A percentile compares a stretch with the other conserved stretches of the same genome.
These are phyloP conservation scores for Epinotia ramella DNA, from an alignment of 2,888 invertebrate species.

Conservation along the genomic window DNA sequence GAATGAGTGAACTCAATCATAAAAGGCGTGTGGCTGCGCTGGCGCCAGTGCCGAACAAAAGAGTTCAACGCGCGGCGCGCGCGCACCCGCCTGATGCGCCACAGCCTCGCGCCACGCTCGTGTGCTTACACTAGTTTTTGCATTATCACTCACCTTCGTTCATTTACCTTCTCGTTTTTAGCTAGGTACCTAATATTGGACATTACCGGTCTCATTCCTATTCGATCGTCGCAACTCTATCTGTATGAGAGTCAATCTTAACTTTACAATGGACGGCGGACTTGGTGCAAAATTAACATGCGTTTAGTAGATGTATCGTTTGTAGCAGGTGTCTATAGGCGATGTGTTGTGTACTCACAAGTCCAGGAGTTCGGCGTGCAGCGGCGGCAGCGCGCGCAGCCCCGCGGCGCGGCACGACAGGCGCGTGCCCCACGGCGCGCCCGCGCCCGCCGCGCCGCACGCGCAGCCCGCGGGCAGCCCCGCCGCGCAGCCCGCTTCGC, in stretches of 20 bases:
- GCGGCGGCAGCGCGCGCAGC: constrained; percentile 38
- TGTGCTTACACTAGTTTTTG: not conserved
- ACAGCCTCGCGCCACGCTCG: too few species aligned
- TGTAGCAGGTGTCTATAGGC: too few species aligned
- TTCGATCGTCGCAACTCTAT: not conserved
- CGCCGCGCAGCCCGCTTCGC: constrained; percentile 16
- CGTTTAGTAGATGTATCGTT: too few species aligned
- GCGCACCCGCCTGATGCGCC: not conserved
- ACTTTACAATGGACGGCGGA: not conserved
- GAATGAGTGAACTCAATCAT: too few species aligned
- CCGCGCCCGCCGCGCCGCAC: constrained; percentile 40
- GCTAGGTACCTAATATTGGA: not conserved
- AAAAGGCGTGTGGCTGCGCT: not conserved
- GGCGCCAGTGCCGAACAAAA: constrained; percentile 29
- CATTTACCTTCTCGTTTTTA: too few species aligned
- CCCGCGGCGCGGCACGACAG: constrained; percentile 41
- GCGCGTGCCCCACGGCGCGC: constrained; percentile 36
- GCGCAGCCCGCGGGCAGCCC: constrained; percentile 36
- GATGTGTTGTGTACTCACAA: constrained; percentile 26
- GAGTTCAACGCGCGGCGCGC: constrained; percentile 41
- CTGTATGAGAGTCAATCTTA: not conserved
- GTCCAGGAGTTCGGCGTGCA: constrained; percentile 31
- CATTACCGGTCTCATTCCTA: not conserved
- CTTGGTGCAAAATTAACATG: not conserved
- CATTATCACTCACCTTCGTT: not conserved